A percentile compares a stretch with the other conserved stretches of the same genome.
Conservation (phyloP, 2,113 vertebrate species). For the Megaleporinus macrocephalus region DNA sequence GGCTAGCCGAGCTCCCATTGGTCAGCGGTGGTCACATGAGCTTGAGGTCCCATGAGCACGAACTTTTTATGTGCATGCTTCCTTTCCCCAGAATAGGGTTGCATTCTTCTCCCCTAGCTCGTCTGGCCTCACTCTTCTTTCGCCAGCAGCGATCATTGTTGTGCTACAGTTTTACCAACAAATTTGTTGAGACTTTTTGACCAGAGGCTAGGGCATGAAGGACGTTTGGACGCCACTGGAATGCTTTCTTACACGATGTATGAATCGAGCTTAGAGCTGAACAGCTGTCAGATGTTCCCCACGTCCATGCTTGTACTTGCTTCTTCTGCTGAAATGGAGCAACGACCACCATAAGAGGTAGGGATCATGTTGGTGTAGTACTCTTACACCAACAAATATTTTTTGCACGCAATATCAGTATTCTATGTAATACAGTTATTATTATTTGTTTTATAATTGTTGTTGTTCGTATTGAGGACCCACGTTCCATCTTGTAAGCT, state of each 20-base stretch:
- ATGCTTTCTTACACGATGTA: neutral
- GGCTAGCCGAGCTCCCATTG: conserved; percentile 88
- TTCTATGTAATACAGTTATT: conserved; percentile 65
- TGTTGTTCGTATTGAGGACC: neutral
- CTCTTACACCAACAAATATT: no score
- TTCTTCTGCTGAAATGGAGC: conserved; percentile 10
- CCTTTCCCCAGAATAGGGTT: conserved; percentile 94
- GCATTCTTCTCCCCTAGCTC: conserved; percentile 82
- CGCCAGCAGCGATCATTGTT: neutral
- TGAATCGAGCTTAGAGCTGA: neutral
- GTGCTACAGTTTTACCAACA: conserved; percentile 4
- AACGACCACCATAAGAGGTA: neutral
- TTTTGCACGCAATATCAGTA: no score
- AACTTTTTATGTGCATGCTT: conserved; percentile 96
- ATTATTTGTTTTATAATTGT: neutral
- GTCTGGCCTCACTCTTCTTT: conserved; percentile 78
- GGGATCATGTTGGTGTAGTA: neutral
- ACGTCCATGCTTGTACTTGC: neutral
- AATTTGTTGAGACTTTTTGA: neutral
- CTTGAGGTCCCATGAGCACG: conserved; percentile 92
- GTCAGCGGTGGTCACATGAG: conserved; percentile 89
- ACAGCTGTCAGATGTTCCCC: conserved; percentile 21
- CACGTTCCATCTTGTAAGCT: no score
- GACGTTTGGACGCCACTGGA: neutral
- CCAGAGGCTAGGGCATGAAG: neutral